Evolutionary conservation across 2,797 vertebrate species (phyloP).

Genomic region (Sciaenops ocellatus): DNA sequence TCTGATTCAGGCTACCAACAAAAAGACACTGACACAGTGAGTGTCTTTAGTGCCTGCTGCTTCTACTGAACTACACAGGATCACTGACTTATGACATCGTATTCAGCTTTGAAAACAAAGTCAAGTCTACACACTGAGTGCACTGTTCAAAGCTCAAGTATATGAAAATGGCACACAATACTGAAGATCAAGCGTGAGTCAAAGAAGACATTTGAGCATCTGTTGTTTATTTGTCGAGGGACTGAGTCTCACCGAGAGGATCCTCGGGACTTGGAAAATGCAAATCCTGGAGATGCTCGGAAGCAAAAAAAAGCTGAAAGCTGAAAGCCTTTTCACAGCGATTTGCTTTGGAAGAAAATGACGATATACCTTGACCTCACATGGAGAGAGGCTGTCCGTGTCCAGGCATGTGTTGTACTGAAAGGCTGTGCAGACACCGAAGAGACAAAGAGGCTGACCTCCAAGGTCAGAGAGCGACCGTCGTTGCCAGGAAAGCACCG

Average conservation of each 20-base stretch:
- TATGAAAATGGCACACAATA: conserved; percentile 60
- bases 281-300: conserved; percentile 36
- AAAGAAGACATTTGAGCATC: conserved; percentile 81
- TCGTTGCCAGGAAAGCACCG: conserved; percentile 67
- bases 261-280: conserved; percentile 61
- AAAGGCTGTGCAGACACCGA: neutral
- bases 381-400: neutral
- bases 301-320: conserved; percentile 36
- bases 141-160: conserved; percentile 47
- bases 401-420: neutral
- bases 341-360: too few species aligned
- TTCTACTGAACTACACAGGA: conserved; percentile 54
- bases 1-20: neutral
- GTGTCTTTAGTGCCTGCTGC: conserved; percentile 32
- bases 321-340: neutral
- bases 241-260: conserved; percentile 68
- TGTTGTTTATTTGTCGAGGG: conserved; percentile 75
- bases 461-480: conserved; percentile 43
- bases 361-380: neutral
- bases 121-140: conserved; percentile 20
- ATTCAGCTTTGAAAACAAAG: conserved; percentile 63
- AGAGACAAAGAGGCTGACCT: conserved; percentile 16
- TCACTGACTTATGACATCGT: conserved; percentile 66
- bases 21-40: conserved; percentile 8
- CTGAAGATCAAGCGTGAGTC: conserved; percentile 73